A percentile compares a stretch with the other conserved stretches of the same genome.
phyloP scores from a whole-genome alignment of 1,140 invertebrate species.

The Paralvinella palmiformis region DNA sequence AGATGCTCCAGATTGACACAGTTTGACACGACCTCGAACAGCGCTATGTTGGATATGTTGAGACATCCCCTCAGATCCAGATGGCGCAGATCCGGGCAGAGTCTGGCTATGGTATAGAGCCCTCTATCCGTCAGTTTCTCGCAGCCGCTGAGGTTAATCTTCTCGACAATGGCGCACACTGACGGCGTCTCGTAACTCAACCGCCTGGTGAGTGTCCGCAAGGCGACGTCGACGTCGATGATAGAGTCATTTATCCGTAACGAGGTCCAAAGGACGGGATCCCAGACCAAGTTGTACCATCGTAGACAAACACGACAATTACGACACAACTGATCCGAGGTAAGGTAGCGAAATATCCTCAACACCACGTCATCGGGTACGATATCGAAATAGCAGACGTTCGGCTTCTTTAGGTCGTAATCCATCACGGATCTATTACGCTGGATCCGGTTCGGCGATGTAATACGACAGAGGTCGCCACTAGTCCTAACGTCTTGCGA shows the following conservation, averaged over 20 bases:
- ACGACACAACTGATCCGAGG: conserved; percentile 69
- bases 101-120: conserved; percentile 60
- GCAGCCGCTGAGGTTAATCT: conserved; percentile 66
- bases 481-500: too few relatives aligned
- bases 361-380: conserved; percentile 56
- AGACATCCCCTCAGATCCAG: conserved; percentile 65
- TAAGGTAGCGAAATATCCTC: conserved; percentile 66
- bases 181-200: conserved; percentile 49
- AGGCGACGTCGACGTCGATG: conserved; percentile 63
- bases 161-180: conserved; percentile 55
- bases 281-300: conserved; percentile 77
- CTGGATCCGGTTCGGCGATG: too few relatives aligned
- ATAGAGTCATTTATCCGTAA: conserved; percentile 61
- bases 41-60: conserved; percentile 61
- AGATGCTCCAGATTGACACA: conserved; percentile 67
- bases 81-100: conserved; percentile 67
- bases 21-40: conserved; percentile 61
- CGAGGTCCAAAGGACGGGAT: conserved; percentile 66
- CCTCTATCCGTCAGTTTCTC: conserved; percentile 69
- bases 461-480: too few relatives aligned
- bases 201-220: conserved; percentile 55
- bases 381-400: too few relatives aligned
- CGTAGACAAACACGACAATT: conserved; percentile 71
- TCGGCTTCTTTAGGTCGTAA: too few relatives aligned
- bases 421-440: too few relatives aligned